Conservation (phyloP, 2,888 invertebrate species). For the Plebejus anna region DNA sequence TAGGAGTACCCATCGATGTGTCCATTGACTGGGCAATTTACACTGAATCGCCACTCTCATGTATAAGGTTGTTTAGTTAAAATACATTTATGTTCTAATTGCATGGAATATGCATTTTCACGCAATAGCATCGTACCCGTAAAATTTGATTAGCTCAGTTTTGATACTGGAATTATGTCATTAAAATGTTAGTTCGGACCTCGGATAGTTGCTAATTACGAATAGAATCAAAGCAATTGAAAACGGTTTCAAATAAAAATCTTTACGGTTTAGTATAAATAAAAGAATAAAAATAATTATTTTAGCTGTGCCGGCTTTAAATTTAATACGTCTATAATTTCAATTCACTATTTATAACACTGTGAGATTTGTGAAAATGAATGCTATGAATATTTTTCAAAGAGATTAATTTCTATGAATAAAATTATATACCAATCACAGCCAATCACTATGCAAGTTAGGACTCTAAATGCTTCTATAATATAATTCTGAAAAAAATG, state of each 20-base stretch:
- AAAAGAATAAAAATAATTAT: neutral
- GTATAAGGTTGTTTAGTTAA: conserved; percentile 44
- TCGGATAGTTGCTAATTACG: neutral
- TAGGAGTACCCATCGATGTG: conserved; percentile 51
- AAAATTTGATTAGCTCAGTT: conserved; percentile 30
- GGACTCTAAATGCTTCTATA: too few species aligned
- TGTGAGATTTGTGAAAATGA: neutral
- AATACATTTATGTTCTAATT: conserved; percentile 53
- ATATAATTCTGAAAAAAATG: too few species aligned
- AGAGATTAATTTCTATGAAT: neutral
- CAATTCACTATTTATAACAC: neutral
- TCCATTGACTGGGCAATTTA: conserved; percentile 67
- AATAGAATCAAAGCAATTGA: neutral
- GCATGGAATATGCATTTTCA: conserved; percentile 40
- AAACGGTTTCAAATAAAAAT: neutral
- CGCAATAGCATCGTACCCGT: conserved; percentile 21
- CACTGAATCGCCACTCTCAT: conserved; percentile 64
- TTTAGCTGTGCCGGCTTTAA: neutral
- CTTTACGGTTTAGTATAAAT: neutral
- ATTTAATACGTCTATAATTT: neutral
- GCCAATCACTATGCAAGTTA: neutral
- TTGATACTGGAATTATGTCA: conserved; percentile 23
- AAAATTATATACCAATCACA: neutral
- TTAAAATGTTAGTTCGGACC: neutral
- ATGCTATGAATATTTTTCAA: conserved; percentile 1